A percentile compares a stretch with the other conserved stretches of the same genome.
These are phyloP conservation scores for Pseudotriccus pelzelni DNA, from an alignment of 2,797 vertebrate genomes.

Conservation along the genomic window DNA sequence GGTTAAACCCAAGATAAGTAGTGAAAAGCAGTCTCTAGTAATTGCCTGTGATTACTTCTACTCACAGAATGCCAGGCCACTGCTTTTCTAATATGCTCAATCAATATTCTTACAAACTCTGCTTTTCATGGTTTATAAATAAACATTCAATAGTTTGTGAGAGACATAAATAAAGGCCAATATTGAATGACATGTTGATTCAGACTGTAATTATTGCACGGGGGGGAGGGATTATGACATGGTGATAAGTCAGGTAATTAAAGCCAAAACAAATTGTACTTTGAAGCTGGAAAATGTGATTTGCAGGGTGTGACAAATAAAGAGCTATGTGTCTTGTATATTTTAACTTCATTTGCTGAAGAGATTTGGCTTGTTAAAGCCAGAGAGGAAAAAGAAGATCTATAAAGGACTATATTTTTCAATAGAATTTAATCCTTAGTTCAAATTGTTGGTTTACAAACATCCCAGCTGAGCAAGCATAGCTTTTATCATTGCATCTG, in stretches of 20 bases:
- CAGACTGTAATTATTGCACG: slow-evolving; percentile 56
- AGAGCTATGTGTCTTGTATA: not conserved
- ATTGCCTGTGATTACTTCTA: slow-evolving; percentile 66
- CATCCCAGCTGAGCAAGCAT: not conserved
- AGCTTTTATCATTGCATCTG: not conserved
- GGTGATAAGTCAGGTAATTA: slow-evolving; percentile 67
- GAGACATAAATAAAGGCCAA: slow-evolving; percentile 63
- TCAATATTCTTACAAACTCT: slow-evolving; percentile 67
- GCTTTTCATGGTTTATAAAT: slow-evolving; percentile 69
- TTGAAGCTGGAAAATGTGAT: slow-evolving; percentile 61
- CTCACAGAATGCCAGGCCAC: slow-evolving; percentile 46
- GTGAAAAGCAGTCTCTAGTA: slow-evolving; percentile 57
- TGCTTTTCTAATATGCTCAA: slow-evolving; percentile 39
- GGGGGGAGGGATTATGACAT: slow-evolving; percentile 30
- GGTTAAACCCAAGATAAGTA: slow-evolving; percentile 48
- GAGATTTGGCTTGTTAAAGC: not conserved
- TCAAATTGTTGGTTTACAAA: not conserved
- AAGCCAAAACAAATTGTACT: slow-evolving; percentile 56
- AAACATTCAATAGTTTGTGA: slow-evolving; percentile 48
- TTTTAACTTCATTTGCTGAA: slow-evolving; percentile 19
- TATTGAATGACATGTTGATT: slow-evolving; percentile 63
- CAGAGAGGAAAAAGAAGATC: not conserved
- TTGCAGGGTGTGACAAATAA: slow-evolving; percentile 47
- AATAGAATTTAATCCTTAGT: not conserved
- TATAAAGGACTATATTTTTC: not conserved